Evolutionary conservation across 2,888 invertebrate species (phyloP).

Genomic region (Campaea margaritaria): DNA sequence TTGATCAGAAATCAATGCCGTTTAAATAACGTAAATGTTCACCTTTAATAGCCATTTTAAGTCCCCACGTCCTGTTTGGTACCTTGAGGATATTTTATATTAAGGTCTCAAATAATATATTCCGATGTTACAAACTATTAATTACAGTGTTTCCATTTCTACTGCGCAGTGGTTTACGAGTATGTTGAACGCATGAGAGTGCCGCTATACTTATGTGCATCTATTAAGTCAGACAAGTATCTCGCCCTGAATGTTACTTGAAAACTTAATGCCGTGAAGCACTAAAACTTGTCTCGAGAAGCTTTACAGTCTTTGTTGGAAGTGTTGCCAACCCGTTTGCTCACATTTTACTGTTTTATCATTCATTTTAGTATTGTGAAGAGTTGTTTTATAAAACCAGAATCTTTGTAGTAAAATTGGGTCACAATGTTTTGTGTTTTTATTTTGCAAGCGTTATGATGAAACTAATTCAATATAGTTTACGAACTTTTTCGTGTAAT

Average conservation of each 20-base stretch:
- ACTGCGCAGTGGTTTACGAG: constrained; percentile 54
- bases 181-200: constrained; percentile 49
- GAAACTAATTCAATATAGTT: constrained; percentile 5
- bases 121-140: constrained; percentile 36
- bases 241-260: constrained; percentile 52
- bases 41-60: constrained; percentile 18
- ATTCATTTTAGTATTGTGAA: background rate
- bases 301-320: constrained; percentile 25
- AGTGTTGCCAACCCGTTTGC: constrained; percentile 30
- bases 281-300: constrained; percentile 63
- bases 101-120: constrained; percentile 33
- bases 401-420: background rate
- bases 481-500: constrained; percentile 5
- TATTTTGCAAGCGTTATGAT: background rate
- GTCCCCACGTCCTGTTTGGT: constrained; percentile 20
- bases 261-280: constrained; percentile 70
- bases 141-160: constrained; percentile 32
- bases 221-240: constrained; percentile 35
- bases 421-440: constrained; percentile 1
- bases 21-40: constrained; percentile 16
- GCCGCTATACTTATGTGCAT: constrained; percentile 22
- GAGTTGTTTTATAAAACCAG: background rate
- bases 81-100: constrained; percentile 29
- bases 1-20: constrained; percentile 13
- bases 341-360: constrained; percentile 12